A percentile compares a stretch with the other conserved stretches of the same genome.
phyloP scores from a whole-genome alignment of 2,888 invertebrate genomes.

The Rhimphoctona megacephalus region DNA sequence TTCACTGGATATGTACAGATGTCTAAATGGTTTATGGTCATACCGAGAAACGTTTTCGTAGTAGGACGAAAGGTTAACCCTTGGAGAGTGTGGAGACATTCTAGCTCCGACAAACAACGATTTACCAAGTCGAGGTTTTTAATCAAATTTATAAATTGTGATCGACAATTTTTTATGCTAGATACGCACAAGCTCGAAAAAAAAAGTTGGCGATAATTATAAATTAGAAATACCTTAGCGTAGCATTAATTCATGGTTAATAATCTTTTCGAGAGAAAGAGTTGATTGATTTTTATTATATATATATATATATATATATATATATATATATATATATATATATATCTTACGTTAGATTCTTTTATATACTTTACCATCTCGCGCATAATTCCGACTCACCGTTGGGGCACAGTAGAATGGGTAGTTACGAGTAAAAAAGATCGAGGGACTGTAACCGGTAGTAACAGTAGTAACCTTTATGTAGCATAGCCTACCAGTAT shows the following conservation, averaged over 20 bases:
- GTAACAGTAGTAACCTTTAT: slow-evolving; percentile 27
- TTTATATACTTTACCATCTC: slow-evolving; percentile 25
- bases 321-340: slow-evolving; percentile 12
- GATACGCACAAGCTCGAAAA: background rate
- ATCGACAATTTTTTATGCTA: background rate
- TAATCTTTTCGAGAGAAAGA: background rate
- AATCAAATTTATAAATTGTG: background rate
- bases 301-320: slow-evolving; percentile 10
- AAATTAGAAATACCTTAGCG: background rate
- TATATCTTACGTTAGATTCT: slow-evolving; percentile 7
- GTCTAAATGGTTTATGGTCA: slow-evolving; percentile 25
- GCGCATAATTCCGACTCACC: background rate
- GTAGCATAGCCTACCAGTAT: slow-evolving; percentile 21
- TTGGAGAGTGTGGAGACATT: background rate
- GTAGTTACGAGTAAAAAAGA: slow-evolving; percentile 34
- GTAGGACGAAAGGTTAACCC: slow-evolving; percentile 18
- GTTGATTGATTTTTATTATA: slow-evolving; percentile 6
- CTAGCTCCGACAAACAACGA: background rate
- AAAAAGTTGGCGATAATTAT: background rate
- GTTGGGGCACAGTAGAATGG: slow-evolving; percentile 8
- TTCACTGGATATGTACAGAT: background rate
- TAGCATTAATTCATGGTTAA: slow-evolving; percentile 16
- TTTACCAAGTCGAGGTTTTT: background rate
- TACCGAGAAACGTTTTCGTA: slow-evolving; percentile 1
- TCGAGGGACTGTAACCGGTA: slow-evolving; percentile 41